Evolutionary conservation across 2,888 invertebrate species (phyloP).

Genomic region (Elmis aenea): DNA sequence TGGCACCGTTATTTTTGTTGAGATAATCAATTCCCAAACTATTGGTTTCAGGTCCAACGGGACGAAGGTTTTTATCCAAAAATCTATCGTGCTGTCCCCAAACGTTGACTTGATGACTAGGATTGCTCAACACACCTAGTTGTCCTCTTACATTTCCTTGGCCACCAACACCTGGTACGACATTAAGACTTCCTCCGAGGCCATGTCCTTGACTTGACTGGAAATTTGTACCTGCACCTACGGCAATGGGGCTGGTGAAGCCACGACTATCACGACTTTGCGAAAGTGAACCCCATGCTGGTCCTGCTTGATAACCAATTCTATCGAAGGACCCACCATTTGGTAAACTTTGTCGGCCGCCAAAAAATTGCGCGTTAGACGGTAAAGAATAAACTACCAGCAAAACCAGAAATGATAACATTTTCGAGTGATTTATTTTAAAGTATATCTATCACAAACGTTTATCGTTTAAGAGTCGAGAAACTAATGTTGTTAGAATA

Average conservation of each 20-base stretch:
- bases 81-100: conserved; percentile 10
- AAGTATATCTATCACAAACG: too few relatives aligned
- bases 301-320: conserved; percentile 13
- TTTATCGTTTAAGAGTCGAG: too few relatives aligned
- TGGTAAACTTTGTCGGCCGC: conserved; percentile 6
- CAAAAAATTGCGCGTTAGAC: conserved; percentile 14
- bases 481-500: too few relatives aligned
- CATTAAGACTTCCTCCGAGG: conserved; percentile 3
- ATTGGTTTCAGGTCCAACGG: conserved; percentile 10
- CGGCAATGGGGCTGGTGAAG: conserved; percentile 5
- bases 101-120: conserved; percentile 4
- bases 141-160: conserved; percentile 7
- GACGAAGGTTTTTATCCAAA: conserved; percentile 9
- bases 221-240: conserved; percentile 4
- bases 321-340: conserved; percentile 6
- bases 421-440: too few relatives aligned
- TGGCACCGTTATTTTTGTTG: conserved; percentile 8
- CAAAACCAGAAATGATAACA: too few relatives aligned
- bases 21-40: conserved; percentile 5
- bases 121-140: conserved; percentile 4
- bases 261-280: conserved; percentile 9
- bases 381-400: too few relatives aligned
- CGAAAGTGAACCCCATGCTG: conserved; percentile 15
- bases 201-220: conserved; percentile 2
- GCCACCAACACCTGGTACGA: conserved; percentile 11